Evolutionary conservation across 35 echinoderm and acorn worm species (phyloP), one percentile per base, ranked within the genome.

Genomic region (Ophioderma brevispina): DNA sequence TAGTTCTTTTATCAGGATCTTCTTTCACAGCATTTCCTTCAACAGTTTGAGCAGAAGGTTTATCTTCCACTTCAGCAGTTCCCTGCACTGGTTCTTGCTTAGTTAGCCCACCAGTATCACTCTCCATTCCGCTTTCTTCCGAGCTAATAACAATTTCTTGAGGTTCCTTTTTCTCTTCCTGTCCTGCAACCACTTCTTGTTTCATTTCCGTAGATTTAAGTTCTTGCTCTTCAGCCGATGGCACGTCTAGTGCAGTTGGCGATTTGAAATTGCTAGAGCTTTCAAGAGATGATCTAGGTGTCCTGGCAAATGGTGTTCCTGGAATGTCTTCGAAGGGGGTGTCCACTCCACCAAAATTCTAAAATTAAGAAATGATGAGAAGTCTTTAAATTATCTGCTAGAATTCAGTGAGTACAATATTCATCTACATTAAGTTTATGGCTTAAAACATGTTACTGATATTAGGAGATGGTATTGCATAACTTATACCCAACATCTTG

Each of bases 201-300:
- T 37, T 32, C 1, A 40, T 6, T 13, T 14, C 33, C 5, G 33
- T 21, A 37, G 34, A 13, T 31, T 80, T 80, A 28, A 77, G 34
- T 77, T 77, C 34, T 80, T 40, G 17, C 17, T 80, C 38, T 37
- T 37, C 33, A 14, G 38, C 78, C n/a, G 38, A 37, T 35, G n/a
- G 1, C 17, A 34, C 15, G 13, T 21, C 38, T 32, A 80, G 4
- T 34, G 78, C 32, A 13, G 38, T 13, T 15, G 38, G 33, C 4
- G 33, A 80, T 80, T 80, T 37, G 38, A 80, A 80, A 77, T 77
- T 77, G n/a, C 34, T 30, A 80, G 38, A 80, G 36, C 33, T 80
- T 1, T 80, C 33, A 6, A 80, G 33, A 37, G 78, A 36, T 21
- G 34, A 80, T 36, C 38, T 80, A 5, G 38, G 38, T 35, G 33